A percentile compares a stretch with the other conserved stretches of the same genome.
phyloP scores from a whole-genome alignment of 2,113 vertebrate genomes.

The Petrocephalus microphthalmus region DNA sequence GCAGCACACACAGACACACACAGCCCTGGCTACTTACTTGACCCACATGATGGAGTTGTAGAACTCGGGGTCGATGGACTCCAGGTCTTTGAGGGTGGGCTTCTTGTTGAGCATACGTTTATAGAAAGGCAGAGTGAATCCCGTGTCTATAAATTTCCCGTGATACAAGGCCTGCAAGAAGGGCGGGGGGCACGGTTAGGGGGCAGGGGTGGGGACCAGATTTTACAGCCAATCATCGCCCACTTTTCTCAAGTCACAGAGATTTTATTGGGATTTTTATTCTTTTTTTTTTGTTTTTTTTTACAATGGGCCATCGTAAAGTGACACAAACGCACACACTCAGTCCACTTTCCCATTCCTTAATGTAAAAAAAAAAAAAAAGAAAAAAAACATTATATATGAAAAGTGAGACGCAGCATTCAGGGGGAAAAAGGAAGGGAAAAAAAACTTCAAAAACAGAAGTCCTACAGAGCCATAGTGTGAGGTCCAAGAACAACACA shows the following conservation, averaged over 20 bases:
- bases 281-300: background rate
- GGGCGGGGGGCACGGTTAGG: background rate
- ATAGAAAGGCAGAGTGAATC: constrained; percentile 96
- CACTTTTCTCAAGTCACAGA: background rate
- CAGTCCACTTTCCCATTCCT: background rate
- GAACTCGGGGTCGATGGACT: constrained; percentile 96
- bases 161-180: constrained; percentile 45
- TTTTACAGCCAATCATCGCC: background rate
- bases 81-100: constrained; percentile 91
- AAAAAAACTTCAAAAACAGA: constrained; percentile 35
- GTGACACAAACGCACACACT: background rate
- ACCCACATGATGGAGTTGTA: constrained; percentile 98
- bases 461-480: constrained; percentile 29
- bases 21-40: constrained; percentile 71
- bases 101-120: constrained; percentile 98
- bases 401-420: background rate
- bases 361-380: background rate
- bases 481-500: constrained; percentile 69
- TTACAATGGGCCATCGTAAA: background rate
- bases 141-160: constrained; percentile 95
- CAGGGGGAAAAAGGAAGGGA: background rate
- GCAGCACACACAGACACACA: background rate
- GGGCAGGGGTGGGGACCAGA: too few species aligned
- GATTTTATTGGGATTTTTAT: background rate
- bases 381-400: too few species aligned